phyloP scores from a whole-genome alignment of 2,797 vertebrate species.

The Pampus argenteus region DNA sequence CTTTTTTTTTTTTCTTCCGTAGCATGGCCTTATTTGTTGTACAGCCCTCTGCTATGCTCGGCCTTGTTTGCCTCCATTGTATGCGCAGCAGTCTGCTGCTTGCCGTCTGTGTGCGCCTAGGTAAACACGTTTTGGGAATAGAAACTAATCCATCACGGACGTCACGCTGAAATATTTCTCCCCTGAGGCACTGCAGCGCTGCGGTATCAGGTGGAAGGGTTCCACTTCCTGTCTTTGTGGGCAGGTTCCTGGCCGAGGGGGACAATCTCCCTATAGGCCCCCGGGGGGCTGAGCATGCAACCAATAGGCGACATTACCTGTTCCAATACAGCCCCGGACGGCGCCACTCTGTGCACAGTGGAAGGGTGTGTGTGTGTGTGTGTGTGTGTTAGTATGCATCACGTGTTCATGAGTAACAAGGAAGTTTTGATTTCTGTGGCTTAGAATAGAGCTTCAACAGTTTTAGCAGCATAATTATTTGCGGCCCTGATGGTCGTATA shows the following conservation, averaged over 20 bases:
- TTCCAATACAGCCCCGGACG: constrained; percentile 53
- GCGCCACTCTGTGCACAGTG: constrained; percentile 61
- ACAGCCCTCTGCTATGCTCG: constrained; percentile 27
- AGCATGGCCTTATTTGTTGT: constrained; percentile 55
- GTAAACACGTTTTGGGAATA: constrained; percentile 72
- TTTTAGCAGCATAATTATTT: constrained; percentile 21
- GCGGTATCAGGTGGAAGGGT: constrained; percentile 76
- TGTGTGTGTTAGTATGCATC: constrained; percentile 29
- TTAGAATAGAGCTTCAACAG: constrained; percentile 10
- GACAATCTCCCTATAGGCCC: constrained; percentile 55
- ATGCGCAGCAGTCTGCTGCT: constrained; percentile 34
- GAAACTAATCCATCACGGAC: constrained; percentile 73
- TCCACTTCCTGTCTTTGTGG: constrained; percentile 83
- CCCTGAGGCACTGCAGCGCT: constrained; percentile 45
- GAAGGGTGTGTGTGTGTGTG: constrained; percentile 20
- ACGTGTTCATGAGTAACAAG: constrained; percentile 11
- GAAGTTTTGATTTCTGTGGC: constrained; percentile 31
- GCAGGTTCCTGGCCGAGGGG: constrained; percentile 74
- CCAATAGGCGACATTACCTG: constrained; percentile 57
- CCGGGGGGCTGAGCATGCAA: constrained; percentile 43
- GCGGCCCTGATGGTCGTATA: constrained; percentile 3
- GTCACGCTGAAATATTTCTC: constrained; percentile 60
- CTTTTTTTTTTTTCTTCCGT: constrained; percentile 35
- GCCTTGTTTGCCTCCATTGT: constrained; percentile 62
- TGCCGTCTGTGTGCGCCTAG: constrained; percentile 43